phyloP scores from a whole-genome alignment of 2,113 vertebrate species.

The Opisthocomus hoazin region DNA sequence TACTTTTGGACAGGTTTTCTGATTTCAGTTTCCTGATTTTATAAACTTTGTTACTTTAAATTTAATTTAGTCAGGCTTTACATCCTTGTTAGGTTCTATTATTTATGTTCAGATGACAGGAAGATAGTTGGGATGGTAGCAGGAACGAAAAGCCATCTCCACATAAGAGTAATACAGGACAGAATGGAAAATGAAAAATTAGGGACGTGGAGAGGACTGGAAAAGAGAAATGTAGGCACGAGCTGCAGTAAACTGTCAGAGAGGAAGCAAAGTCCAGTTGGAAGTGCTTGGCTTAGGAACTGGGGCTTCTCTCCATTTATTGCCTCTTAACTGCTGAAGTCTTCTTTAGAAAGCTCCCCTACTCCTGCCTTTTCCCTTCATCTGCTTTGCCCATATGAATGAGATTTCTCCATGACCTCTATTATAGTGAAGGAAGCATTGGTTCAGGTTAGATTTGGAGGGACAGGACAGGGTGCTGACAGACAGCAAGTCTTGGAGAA shows the following conservation, averaged over 20 bases:
- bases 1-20: background rate
- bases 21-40: background rate
- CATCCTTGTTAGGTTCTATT: background rate
- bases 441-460: background rate
- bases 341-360: background rate
- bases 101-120: background rate
- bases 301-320: background rate
- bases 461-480: background rate
- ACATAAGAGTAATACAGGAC: background rate
- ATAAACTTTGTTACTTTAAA: background rate
- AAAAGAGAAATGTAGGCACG: background rate
- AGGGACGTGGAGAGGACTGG: background rate
- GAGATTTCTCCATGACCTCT: background rate
- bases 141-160: background rate
- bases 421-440: rapidly evolving
- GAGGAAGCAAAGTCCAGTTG: background rate
- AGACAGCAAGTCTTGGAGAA: background rate
- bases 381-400: background rate
- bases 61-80: background rate
- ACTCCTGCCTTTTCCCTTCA: background rate
- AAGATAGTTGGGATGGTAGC: background rate
- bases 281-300: background rate
- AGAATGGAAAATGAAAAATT: background rate
- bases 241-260: background rate
- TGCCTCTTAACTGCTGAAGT: background rate